Base-by-base conservation (phyloP, 2,888 invertebrate genomes). In the Pediacus dermestoides region DNA sequence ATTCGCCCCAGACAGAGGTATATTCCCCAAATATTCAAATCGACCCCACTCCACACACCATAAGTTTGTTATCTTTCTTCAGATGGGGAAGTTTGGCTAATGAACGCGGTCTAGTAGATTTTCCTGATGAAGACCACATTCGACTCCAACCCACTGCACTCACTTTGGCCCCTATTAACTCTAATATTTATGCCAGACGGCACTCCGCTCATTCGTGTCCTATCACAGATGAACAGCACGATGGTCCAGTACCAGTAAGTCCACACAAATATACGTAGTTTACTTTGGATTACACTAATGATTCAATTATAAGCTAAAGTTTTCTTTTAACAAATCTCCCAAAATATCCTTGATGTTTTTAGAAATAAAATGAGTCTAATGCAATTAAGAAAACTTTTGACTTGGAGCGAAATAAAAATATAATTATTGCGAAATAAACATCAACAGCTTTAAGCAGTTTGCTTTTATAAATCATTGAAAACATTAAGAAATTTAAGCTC, bases 141-240 rank as follows among this genome's bases (percentile, higher is more conserved):
- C 28, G 13, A 7, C 51, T 63, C 30, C 61, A 63, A 46, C 61
- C 63, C 10, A 56, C 64, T 21, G 58, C 64, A 13, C 57, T 67
- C 30, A 66, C 61, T 16, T 47, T 68, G 45, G 63, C 63, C 12
- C 67, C 67, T 21, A 55, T 66, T 34, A 66, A 64, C 46, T 61
- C 68, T 3, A 58, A 64, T 36, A 63, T 68, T 37, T 68, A 67
- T 46, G 66, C 68, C 16, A 57, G 68, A 50, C 58, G 68, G 49
- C 68, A 68, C 53, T 68, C 68, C 8, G 63, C 66, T 27, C 67
- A 68, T 47, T 60, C 61, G 18, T 66, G 61, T 52, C 56, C 62
- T 7, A 47, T 57, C 18, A 63, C 58, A 18, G 64, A 64, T 36
- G 64, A 65, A n/a, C 7, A 28, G 9, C 7, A 28, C 4, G 28